Evolutionary conservation across 2,888 invertebrate species (phyloP).

Genomic region (Spatulosminthurus flaviceps): DNA sequence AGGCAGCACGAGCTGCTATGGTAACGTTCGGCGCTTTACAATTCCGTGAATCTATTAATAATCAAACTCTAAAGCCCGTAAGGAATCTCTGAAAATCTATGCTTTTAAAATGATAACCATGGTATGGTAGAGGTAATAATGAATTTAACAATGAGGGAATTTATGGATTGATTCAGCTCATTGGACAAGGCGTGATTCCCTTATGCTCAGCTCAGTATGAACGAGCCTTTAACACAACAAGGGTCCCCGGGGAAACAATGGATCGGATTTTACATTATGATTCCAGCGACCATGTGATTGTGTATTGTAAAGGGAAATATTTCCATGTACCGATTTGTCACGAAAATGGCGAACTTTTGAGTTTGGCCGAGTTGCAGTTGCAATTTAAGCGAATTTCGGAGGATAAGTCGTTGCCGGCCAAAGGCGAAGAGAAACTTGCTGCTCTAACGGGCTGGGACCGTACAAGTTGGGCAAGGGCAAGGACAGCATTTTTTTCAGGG

Average conservation of each 20-base stretch:
- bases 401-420: not conserved
- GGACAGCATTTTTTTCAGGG: slow-evolving; percentile 67
- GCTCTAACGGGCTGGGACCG: not conserved
- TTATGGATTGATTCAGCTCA: too few species aligned
- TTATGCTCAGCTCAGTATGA: slow-evolving; percentile 99
- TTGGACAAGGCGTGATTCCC: slow-evolving; percentile 91
- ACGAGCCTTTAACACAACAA: slow-evolving; percentile 93
- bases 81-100: too few species aligned
- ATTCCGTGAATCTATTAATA: too few species aligned
- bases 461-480: not conserved
- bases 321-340: slow-evolving; percentile 1
- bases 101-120: too few species aligned
- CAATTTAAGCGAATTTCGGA: not conserved
- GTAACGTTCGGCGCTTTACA: slow-evolving; percentile 57
- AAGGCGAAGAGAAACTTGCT: not conserved
- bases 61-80: too few species aligned
- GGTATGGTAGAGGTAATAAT: too few species aligned
- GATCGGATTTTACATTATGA: slow-evolving; percentile 92
- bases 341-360: not conserved
- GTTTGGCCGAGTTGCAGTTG: not conserved
- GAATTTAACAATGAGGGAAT: too few species aligned
- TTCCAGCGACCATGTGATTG: slow-evolving; percentile 70
- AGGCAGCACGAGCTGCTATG: slow-evolving; percentile 91
- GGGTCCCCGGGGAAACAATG: slow-evolving; percentile 91
- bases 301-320: slow-evolving; percentile 24